phyloP scores from a whole-genome alignment of 2,797 vertebrate species.

The Pangasius krempfi region DNA sequence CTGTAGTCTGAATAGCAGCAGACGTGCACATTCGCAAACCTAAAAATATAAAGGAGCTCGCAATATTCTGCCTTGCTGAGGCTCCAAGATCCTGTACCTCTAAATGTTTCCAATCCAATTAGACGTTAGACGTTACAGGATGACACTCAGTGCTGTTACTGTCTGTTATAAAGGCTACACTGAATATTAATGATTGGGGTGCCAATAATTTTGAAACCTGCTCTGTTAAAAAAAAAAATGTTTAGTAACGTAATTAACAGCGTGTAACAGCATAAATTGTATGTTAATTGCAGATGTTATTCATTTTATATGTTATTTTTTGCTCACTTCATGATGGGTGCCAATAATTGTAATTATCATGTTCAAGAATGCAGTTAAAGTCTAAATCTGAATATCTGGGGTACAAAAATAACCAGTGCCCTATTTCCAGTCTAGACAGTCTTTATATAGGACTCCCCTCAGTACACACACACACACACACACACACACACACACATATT shows the following conservation, averaged over 20 bases:
- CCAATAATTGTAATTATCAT: background rate
- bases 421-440: slow-evolving; percentile 41
- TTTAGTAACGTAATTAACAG: no score
- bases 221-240: background rate
- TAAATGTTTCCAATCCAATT: no score
- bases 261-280: background rate
- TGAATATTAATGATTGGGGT: background rate
- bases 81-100: background rate
- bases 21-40: background rate
- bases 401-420: slow-evolving; percentile 12
- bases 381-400: slow-evolving; percentile 4
- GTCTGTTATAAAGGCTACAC: background rate
- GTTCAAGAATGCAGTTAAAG: background rate
- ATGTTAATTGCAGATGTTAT: background rate
- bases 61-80: background rate
- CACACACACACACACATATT: slow-evolving; percentile 17
- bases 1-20: background rate
- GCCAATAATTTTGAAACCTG: background rate
- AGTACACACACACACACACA: slow-evolving; percentile 12
- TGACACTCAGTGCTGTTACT: background rate
- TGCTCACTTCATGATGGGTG: background rate
- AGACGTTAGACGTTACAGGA: background rate
- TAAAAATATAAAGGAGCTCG: background rate
- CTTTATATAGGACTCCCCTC: slow-evolving; percentile 4
- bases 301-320: background rate